Percentiles rank a stretch among this genome's conserved stretches.
These are phyloP conservation scores for Pogonomyrmex californicus DNA, from an alignment of 1,140 invertebrate species.

Conservation along the genomic window DNA sequence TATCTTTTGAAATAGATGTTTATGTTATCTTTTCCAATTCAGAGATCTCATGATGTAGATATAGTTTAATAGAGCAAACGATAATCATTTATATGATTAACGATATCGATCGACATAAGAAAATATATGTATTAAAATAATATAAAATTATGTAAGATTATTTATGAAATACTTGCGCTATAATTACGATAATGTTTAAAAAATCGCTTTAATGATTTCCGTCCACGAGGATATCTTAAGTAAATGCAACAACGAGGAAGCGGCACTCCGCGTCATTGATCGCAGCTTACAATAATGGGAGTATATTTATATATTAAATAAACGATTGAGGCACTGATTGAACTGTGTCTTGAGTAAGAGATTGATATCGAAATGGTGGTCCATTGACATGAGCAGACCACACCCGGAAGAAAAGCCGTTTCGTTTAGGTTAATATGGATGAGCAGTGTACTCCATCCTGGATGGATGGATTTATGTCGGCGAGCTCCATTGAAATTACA, in stretches of 20 bases:
- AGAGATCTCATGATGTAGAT: not conserved
- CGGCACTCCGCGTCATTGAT: conserved; percentile 48
- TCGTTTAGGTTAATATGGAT: conserved; percentile 75
- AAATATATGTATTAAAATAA: conserved; percentile 11
- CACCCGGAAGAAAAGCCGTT: conserved; percentile 74
- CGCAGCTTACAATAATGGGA: conserved; percentile 13
- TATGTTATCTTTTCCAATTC: not conserved
- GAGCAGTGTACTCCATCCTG: conserved; percentile 68
- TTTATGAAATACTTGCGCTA: not conserved
- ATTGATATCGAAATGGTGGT: conserved; percentile 67
- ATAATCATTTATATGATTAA: not conserved
- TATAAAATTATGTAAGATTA: conserved; percentile 12
- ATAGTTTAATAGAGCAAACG: not conserved
- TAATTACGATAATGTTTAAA: conserved; percentile 26
- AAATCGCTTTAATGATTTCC: conserved; percentile 42
- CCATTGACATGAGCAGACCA: conserved; percentile 58
- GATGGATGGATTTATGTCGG: conserved; percentile 64
- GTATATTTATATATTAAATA: conserved; percentile 32
- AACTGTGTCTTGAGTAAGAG: conserved; percentile 16
- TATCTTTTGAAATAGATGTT: not conserved
- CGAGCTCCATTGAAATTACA: conserved; percentile 73
- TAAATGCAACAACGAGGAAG: conserved; percentile 24
- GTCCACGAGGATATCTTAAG: not conserved
- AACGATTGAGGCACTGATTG: not conserved
- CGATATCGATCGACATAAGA: not conserved